A percentile compares a stretch with the other conserved stretches of the same genome.
phyloP scores from a whole-genome alignment of 2,113 vertebrate genomes.

The Aepyceros melampus region DNA sequence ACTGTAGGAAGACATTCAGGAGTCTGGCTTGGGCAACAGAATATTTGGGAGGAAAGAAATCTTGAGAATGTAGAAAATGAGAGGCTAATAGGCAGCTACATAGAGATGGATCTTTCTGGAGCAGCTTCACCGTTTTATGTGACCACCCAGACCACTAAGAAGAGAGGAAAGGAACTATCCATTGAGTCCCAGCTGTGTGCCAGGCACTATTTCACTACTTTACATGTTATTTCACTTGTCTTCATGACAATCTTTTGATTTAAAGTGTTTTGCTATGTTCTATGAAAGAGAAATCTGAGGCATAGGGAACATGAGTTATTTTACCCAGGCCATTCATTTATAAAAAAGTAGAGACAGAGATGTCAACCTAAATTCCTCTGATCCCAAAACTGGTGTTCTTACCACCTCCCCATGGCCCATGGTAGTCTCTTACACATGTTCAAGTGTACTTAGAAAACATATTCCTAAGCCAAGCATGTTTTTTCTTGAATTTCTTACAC shows the following conservation, averaged over 20 bases:
- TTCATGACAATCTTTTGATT: background rate
- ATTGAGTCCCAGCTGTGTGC: background rate
- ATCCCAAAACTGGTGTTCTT: background rate
- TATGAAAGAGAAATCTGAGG: background rate
- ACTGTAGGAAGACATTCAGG: background rate
- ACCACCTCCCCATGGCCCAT: background rate
- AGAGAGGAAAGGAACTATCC: background rate
- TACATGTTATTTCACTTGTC: background rate
- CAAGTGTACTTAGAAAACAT: background rate
- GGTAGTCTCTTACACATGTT: background rate
- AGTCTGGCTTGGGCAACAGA: background rate
- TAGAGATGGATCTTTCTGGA: background rate
- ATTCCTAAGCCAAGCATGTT: background rate
- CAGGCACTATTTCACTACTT: background rate
- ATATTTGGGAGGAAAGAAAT: background rate
- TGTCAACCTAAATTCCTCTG: background rate
- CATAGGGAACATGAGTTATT: background rate
- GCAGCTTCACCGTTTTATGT: background rate
- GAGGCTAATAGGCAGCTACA: too few species aligned
- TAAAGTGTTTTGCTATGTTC: background rate
- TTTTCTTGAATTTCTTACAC: background rate
- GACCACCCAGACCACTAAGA: background rate
- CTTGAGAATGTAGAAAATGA: background rate
- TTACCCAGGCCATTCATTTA: background rate
- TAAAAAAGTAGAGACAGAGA: background rate